A percentile compares a stretch with the other conserved stretches of the same genome.
Conservation (phyloP, 2,888 invertebrate genomes). For the Drosophila kambysellisi region DNA sequence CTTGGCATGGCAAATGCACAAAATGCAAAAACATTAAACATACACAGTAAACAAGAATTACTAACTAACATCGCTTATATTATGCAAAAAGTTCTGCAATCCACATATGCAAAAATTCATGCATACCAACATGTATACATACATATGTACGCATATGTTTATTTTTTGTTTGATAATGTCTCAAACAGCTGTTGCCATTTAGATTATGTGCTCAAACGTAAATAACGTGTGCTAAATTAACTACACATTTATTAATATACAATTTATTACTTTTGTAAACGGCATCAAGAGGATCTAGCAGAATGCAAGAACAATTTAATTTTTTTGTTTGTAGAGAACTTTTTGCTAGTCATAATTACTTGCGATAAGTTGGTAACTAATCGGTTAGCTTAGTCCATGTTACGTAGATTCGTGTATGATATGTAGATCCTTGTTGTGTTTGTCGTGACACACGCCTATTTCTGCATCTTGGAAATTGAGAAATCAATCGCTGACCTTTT, state of each 20-base stretch:
- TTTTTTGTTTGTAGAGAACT: neutral
- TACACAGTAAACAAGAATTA: neutral
- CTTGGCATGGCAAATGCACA: neutral
- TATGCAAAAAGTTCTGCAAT: neutral
- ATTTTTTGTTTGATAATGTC: neutral
- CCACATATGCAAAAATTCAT: no score
- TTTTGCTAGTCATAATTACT: neutral
- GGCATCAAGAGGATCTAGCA: neutral
- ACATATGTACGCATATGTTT: neutral
- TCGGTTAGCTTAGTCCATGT: neutral
- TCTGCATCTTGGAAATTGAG: neutral
- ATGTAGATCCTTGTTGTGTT: slow-evolving; percentile 7
- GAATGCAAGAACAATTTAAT: neutral
- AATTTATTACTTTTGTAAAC: no score
- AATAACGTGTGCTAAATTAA: no score
- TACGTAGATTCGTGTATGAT: neutral
- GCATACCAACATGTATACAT: neutral
- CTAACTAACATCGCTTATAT: neutral
- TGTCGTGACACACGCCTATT: slow-evolving; percentile 17
- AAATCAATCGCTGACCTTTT: slow-evolving; percentile 15
- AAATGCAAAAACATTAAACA: neutral
- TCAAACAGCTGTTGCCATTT: neutral
- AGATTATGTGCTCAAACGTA: neutral
- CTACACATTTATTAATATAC: no score
- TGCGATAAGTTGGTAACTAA: slow-evolving; percentile 1